These are phyloP conservation scores for Cherax destructor DNA, from an alignment of 1,140 invertebrate species.

Conservation along the genomic window DNA sequence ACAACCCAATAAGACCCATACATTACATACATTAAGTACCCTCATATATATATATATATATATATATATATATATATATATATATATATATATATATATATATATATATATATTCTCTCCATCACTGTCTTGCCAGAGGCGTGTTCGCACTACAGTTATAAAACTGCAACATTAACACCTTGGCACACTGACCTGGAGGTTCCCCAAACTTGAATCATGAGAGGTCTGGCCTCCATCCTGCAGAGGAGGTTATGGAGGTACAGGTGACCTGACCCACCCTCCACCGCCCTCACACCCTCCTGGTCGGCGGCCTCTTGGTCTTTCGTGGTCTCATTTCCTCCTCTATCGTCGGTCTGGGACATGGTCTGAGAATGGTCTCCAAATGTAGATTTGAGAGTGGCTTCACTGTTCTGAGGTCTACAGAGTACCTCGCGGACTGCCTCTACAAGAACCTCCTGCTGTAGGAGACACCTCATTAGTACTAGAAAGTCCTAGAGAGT, in stretches of 20 bases:
- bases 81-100: too few species aligned
- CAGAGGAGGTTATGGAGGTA: slow-evolving; percentile 34
- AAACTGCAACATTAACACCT: too few species aligned
- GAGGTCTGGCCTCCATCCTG: slow-evolving; percentile 28
- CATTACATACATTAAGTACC: too few species aligned
- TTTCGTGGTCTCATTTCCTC: background rate
- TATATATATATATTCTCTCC: too few species aligned
- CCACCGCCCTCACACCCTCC: background rate
- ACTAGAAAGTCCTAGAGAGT: too few species aligned
- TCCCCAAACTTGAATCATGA: slow-evolving; percentile 31
- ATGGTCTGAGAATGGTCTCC: background rate
- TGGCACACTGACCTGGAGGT: background rate
- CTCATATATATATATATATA: too few species aligned
- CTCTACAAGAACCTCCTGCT: slow-evolving; percentile 14
- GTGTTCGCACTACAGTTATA: too few species aligned
- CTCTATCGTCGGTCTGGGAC: background rate
- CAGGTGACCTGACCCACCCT: background rate
- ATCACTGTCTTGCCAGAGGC: too few species aligned
- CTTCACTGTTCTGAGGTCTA: too few species aligned
- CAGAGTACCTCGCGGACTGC: slow-evolving; percentile 3
- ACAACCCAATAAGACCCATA: too few species aligned
- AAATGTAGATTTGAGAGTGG: background rate
- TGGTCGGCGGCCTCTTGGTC: background rate
- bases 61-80: too few species aligned
- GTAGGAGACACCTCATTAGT: background rate